phyloP scores from a whole-genome alignment of 2,888 invertebrate species.

The Mongoloraphidia duomilia region DNA sequence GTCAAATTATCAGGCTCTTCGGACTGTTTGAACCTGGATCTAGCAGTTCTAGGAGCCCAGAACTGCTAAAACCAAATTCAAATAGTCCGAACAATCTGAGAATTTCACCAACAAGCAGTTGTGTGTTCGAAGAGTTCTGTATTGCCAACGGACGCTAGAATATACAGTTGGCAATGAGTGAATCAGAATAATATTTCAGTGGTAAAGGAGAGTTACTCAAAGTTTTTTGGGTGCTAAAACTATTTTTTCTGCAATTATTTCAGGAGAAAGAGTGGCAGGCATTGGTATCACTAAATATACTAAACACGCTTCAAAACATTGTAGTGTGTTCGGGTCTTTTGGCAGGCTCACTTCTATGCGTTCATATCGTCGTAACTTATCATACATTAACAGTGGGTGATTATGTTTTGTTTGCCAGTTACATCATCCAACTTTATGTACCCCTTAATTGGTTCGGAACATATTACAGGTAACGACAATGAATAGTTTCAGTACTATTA shows the following conservation, averaged over 20 bases:
- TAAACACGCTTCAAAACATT: conserved; percentile 84
- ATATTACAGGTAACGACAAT: conserved; percentile 68
- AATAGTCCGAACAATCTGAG: too few species aligned
- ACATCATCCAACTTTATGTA: conserved; percentile 85
- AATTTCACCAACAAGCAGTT: too few species aligned
- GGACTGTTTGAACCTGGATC: too few species aligned
- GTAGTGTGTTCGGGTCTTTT: conserved; percentile 77
- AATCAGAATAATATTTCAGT: too few species aligned
- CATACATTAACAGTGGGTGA: conserved; percentile 77
- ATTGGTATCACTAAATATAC: conserved; percentile 68
- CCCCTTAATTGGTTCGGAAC: conserved; percentile 98
- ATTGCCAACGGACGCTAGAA: too few species aligned
- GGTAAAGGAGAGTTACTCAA: too few species aligned
- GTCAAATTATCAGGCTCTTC: too few species aligned
- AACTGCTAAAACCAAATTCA: too few species aligned
- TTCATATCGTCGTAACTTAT: conserved; percentile 64
- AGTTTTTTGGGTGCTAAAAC: not conserved
- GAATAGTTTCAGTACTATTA: not conserved
- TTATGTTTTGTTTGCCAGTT: conserved; percentile 90
- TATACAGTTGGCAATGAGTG: too few species aligned
- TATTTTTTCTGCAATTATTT: conserved; percentile 21
- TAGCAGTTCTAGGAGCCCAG: too few species aligned
- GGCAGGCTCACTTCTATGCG: conserved; percentile 76
- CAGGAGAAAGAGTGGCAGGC: conserved; percentile 84
- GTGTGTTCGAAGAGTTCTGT: too few species aligned